A percentile compares a stretch with the other conserved stretches of the same genome.
phyloP scores from a whole-genome alignment of 1,140 invertebrate species.

The Dendrolimus punctatus region DNA sequence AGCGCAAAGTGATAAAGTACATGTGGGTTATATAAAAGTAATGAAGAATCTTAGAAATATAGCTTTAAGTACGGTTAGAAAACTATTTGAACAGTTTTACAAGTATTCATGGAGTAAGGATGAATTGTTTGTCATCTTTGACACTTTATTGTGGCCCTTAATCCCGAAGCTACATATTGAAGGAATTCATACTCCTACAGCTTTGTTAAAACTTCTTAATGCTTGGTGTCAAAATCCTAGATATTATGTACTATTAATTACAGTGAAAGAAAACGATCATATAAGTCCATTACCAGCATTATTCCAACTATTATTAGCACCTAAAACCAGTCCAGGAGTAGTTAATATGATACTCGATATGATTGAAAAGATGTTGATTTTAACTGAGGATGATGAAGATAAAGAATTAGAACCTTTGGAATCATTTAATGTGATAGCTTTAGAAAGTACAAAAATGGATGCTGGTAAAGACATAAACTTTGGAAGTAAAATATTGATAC shows the following conservation, averaged over 20 bases:
- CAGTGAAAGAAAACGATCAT: conserved; percentile 65
- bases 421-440: conserved; percentile 45
- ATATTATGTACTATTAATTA: conserved; percentile 81
- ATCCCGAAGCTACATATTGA: conserved; percentile 84
- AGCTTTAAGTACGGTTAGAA: conserved; percentile 74
- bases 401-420: conserved; percentile 51
- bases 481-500: conserved; percentile 81
- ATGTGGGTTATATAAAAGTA: conserved; percentile 74
- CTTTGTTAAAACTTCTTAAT: conserved; percentile 84
- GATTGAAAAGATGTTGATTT: conserved; percentile 83
- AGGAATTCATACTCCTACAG: conserved; percentile 87
- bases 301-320: conserved; percentile 78
- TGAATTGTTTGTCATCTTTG: conserved; percentile 84
- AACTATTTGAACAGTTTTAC: conserved; percentile 88
- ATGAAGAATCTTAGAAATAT: conserved; percentile 80
- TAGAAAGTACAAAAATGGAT: conserved; percentile 19
- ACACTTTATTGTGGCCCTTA: conserved; percentile 86
- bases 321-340: conserved; percentile 78
- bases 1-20: conserved; percentile 68
- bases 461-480: conserved; percentile 73
- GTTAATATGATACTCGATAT: conserved; percentile 82
- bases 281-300: conserved; percentile 77
- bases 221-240: conserved; percentile 84
- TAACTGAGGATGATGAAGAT: conserved; percentile 72
- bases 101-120: conserved; percentile 78